Evolutionary conservation across 2,113 vertebrate genomes (phyloP).

Genomic region (Brienomyrus longianalis): DNA sequence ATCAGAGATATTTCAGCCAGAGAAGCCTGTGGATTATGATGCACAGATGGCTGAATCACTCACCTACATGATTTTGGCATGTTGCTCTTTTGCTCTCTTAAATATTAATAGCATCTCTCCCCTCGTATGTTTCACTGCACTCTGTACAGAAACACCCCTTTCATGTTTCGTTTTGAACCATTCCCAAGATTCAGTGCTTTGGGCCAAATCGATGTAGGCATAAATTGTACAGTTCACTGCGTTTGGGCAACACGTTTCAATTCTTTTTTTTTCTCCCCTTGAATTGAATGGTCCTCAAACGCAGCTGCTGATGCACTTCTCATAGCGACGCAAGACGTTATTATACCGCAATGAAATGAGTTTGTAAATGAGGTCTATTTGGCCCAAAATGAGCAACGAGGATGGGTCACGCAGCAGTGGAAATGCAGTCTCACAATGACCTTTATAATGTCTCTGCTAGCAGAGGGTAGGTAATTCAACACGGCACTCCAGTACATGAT

Average conservation of each 20-base stretch:
- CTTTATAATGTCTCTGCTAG: neutral
- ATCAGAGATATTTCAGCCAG: neutral
- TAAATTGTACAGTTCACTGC: conserved; percentile 12
- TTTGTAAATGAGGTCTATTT: neutral
- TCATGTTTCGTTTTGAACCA: conserved; percentile 26
- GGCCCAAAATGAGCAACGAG: neutral
- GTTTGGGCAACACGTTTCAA: neutral
- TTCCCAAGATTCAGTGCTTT: neutral
- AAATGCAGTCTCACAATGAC: neutral
- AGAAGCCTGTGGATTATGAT: neutral
- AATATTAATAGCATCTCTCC: conserved; percentile 44
- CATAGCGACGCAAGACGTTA: neutral
- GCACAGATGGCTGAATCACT: conserved; percentile 46
- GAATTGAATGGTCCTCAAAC: neutral
- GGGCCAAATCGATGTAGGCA: conserved; percentile 8
- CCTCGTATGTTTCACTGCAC: conserved; percentile 33
- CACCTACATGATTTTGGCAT: conserved; percentile 55
- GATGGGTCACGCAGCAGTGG: neutral
- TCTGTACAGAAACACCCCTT: conserved; percentile 29
- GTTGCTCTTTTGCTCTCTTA: conserved; percentile 53
- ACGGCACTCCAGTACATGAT: neutral
- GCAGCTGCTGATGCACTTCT: neutral
- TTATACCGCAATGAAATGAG: neutral
- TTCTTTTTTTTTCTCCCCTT: neutral
- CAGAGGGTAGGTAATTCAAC: neutral